A percentile compares a stretch with the other conserved stretches of the same genome.
Evolutionary conservation across 2,113 vertebrate species (phyloP).

Genomic region (Synchiropus splendidus): DNA sequence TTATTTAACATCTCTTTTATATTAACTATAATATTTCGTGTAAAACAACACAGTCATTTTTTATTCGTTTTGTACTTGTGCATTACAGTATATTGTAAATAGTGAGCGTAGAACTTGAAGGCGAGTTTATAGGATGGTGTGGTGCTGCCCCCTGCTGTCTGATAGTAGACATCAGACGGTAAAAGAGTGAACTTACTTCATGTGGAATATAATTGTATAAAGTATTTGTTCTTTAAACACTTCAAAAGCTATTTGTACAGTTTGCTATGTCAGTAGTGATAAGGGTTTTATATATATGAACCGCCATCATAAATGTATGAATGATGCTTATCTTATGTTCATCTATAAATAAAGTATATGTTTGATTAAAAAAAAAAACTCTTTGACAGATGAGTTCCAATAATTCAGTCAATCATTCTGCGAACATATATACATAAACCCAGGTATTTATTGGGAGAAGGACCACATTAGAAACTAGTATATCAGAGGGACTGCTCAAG

Average conservation of each 20-base stretch:
- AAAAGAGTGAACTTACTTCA: background rate
- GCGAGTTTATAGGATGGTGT: conserved; percentile 4
- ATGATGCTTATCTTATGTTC: background rate
- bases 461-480: too few relatives aligned
- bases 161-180: conserved; percentile 2
- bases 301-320: background rate
- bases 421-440: too few relatives aligned
- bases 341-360: background rate
- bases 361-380: conserved; percentile 8
- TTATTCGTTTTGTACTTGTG: conserved; percentile 19
- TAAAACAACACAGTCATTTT: conserved; percentile 22
- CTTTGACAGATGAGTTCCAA: background rate
- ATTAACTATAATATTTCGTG: conserved; percentile 14
- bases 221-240: conserved; percentile 1
- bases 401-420: too few relatives aligned
- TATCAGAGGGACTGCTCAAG: too few relatives aligned
- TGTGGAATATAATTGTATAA: background rate
- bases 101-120: conserved; percentile 14
- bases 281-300: too few relatives aligned
- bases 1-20: conserved; percentile 8
- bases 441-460: too few relatives aligned
- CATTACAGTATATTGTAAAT: conserved; percentile 27
- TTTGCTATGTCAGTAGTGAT: conserved; percentile 34
- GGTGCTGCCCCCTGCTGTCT: conserved; percentile 55
- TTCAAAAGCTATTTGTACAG: conserved; percentile 28